Evolutionary conservation across 2,113 vertebrate genomes (phyloP).

Genomic region (Ia io): DNA sequence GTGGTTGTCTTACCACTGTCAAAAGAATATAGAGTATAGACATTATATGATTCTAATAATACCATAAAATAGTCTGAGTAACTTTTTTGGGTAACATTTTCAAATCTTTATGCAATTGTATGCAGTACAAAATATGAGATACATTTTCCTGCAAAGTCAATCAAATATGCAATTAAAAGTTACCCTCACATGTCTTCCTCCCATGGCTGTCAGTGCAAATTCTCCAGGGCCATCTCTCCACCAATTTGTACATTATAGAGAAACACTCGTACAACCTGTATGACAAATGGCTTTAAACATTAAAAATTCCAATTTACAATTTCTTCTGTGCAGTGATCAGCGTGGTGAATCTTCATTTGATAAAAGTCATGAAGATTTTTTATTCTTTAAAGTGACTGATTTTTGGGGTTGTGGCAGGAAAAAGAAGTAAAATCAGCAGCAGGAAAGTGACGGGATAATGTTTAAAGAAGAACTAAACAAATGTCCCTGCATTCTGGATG

Average conservation of each 20-base stretch:
- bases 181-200: neutral
- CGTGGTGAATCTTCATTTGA: conserved; percentile 19
- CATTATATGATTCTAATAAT: conserved; percentile 7
- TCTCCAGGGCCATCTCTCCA: conserved; percentile 15
- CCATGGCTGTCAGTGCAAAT: neutral
- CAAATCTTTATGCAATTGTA: conserved; percentile 20
- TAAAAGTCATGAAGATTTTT: conserved; percentile 34
- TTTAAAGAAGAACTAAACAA: neutral
- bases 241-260: neutral
- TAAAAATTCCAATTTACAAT: conserved; percentile 55
- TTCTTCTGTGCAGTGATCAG: conserved; percentile 53
- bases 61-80: neutral
- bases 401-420: neutral
- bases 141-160: conserved; percentile 40
- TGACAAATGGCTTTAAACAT: conserved; percentile 63
- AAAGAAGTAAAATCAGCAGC: neutral
- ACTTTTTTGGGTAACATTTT: conserved; percentile 34
- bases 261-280: conserved; percentile 24
- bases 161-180: conserved; percentile 62
- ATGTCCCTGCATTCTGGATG: neutral
- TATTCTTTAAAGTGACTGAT: neutral
- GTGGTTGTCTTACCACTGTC: neutral
- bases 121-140: neutral
- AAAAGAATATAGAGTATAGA: neutral
- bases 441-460: neutral